Evolutionary conservation across 2,797 vertebrate species (phyloP).

Genomic region (Gadopsis marmoratus): DNA sequence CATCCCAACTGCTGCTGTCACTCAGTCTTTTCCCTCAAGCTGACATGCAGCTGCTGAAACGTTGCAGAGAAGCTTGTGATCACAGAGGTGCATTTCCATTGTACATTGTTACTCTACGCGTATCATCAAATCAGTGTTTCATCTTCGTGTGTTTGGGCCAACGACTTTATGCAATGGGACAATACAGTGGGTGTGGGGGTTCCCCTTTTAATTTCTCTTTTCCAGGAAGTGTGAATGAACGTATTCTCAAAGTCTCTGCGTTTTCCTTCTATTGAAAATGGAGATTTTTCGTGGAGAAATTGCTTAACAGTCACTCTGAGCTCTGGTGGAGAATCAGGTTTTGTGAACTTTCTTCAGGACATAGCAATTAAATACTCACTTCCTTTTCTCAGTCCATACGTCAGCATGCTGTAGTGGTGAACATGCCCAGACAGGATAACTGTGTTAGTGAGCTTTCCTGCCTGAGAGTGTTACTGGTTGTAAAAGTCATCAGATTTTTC

Average conservation of each 20-base stretch:
- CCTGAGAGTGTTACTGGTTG: background rate
- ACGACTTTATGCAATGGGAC: too few species aligned
- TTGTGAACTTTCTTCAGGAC: background rate
- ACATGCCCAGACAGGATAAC: background rate
- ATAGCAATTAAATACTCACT: background rate
- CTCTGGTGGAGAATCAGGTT: background rate
- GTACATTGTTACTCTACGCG: too few species aligned
- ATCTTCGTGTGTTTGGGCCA: too few species aligned
- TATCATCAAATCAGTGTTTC: background rate
- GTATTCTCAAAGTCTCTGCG: background rate
- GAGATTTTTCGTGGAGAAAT: background rate
- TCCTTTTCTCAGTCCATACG: background rate
- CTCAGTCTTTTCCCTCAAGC: too few species aligned
- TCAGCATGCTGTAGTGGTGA: background rate
- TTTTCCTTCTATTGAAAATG: background rate
- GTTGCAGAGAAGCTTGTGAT: too few species aligned
- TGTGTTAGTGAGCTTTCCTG: too few species aligned
- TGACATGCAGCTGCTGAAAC: too few species aligned
- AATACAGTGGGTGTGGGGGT: too few species aligned
- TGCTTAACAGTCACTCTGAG: background rate
- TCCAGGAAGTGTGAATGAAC: background rate
- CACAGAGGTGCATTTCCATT: too few species aligned
- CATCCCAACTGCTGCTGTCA: too few species aligned
- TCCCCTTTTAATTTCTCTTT: too few species aligned
- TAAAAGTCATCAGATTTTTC: slow-evolving; percentile 18